Evolutionary conservation across 2,113 vertebrate species (phyloP).

Genomic region (Catharus fuscescens): DNA sequence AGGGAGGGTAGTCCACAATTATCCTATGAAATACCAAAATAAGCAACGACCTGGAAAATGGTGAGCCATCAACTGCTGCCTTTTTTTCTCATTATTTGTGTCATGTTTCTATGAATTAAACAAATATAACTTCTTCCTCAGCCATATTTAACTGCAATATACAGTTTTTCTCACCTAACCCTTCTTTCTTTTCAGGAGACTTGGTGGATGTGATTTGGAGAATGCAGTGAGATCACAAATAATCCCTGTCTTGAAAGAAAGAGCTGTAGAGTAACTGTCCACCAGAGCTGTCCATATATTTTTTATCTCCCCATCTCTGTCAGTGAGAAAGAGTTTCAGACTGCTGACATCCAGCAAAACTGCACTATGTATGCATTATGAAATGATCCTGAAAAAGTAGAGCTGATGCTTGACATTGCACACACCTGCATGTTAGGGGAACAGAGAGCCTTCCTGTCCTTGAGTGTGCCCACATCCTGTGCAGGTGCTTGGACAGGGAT

Average conservation of each 20-base stretch:
- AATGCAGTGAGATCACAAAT: background rate
- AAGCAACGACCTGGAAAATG: background rate
- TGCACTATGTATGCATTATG: background rate
- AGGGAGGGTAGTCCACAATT: background rate
- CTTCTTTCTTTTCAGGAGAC: background rate
- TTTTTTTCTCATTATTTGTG: background rate
- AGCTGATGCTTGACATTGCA: slow-evolving; percentile 44
- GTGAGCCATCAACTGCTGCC: background rate
- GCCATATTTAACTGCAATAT: background rate
- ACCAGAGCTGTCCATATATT: background rate
- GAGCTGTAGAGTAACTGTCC: background rate
- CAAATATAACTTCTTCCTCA: background rate
- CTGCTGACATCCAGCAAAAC: slow-evolving; percentile 46
- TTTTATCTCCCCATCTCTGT: background rate
- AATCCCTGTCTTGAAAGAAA: background rate
- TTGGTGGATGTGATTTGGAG: background rate
- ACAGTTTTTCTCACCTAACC: background rate
- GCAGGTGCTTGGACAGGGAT: slow-evolving; percentile 57
- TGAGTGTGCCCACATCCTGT: slow-evolving; percentile 67
- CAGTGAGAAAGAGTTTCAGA: background rate
- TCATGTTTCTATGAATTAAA: background rate
- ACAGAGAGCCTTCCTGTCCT: slow-evolving; percentile 64
- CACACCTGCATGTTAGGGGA: slow-evolving; percentile 55
- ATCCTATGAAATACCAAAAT: background rate
- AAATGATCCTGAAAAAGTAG: slow-evolving; percentile 48